phyloP scores from a whole-genome alignment of 2,888 invertebrate species.

The Pterobdella sp. region DNA sequence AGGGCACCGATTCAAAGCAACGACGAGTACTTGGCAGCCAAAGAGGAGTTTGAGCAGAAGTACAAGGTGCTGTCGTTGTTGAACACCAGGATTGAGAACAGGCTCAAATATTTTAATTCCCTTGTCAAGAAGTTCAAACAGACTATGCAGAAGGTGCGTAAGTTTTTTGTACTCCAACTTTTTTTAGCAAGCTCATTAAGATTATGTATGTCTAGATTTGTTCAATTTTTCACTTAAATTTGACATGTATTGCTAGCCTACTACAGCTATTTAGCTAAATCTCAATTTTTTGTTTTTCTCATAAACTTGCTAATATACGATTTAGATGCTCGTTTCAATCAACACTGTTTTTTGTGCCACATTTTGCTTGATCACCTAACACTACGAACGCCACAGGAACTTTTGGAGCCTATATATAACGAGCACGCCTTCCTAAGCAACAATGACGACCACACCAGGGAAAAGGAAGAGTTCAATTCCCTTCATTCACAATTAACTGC shows the following conservation, averaged over 20 bases:
- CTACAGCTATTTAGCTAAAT: no score
- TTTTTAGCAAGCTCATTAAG: no score
- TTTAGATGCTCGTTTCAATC: not conserved
- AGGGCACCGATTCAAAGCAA: not conserved
- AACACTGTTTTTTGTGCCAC: no score
- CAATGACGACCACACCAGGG: slow-evolving; percentile 13
- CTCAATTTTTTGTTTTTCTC: no score
- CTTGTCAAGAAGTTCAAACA: not conserved
- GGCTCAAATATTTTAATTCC: not conserved
- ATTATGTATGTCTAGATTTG: no score
- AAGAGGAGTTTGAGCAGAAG: slow-evolving; percentile 12
- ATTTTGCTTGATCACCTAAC: no score
- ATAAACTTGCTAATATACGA: no score
- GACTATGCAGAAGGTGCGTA: slow-evolving; percentile 4
- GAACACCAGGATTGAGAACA: slow-evolving; percentile 12
- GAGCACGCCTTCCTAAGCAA: slow-evolving; percentile 14
- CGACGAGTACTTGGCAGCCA: not conserved
- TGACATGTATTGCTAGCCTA: no score
- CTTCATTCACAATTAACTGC: not conserved
- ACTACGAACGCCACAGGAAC: no score
- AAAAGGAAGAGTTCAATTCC: not conserved
- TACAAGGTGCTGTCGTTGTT: slow-evolving; percentile 12
- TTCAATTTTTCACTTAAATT: no score
- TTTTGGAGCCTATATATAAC: slow-evolving; percentile 4
- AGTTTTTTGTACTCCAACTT: not conserved